These are phyloP conservation scores for Seira sanloemensis DNA, from an alignment of 2,888 invertebrate species.

Conservation along the genomic window DNA sequence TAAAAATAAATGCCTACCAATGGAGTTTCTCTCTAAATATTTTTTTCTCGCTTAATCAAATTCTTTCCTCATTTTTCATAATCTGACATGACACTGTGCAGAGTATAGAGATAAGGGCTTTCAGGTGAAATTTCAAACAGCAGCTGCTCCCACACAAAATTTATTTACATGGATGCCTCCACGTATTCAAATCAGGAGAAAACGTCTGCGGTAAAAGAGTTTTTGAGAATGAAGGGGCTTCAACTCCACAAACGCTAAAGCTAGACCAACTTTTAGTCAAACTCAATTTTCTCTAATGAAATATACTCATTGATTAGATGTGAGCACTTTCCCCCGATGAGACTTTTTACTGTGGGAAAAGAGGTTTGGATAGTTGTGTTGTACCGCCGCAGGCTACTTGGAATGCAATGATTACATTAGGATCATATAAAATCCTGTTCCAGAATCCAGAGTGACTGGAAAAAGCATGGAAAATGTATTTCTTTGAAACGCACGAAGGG, in stretches of 20 bases:
- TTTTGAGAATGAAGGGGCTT: no score
- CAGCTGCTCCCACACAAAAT: no score
- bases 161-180: no score
- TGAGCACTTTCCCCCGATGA: neutral
- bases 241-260: neutral
- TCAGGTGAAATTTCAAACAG: neutral
- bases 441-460: neutral
- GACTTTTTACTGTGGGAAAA: neutral
- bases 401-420: slow-evolving; percentile 6
- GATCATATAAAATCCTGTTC: neutral
- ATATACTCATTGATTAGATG: neutral
- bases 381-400: neutral
- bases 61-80: neutral
- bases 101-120: neutral
- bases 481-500: no score
- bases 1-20: no score
- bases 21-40: neutral
- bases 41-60: neutral
- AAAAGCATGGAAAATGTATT: neutral
- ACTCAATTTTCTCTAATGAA: neutral
- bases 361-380: neutral
- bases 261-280: neutral
- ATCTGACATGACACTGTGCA: neutral
- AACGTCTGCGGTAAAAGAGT: neutral
- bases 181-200: neutral